Evolutionary conservation across 2,113 vertebrate genomes (phyloP), one percentile per base, ranked within the genome.

Genomic region (Pipra filicauda): DNA sequence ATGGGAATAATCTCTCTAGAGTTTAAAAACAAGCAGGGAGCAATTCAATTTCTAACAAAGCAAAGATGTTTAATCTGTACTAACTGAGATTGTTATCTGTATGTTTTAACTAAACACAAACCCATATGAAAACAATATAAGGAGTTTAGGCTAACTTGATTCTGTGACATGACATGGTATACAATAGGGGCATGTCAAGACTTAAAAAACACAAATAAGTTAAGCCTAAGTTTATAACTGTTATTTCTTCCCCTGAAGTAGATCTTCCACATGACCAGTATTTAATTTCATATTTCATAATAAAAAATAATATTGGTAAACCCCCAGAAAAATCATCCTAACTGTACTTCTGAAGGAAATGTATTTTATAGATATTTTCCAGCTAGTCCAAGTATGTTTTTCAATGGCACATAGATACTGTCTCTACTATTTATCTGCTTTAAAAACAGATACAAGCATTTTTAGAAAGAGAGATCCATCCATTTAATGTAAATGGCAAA

Each of bases 111-210:
- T 46, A 67, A 84, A 91, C 31, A 3, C 28, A 65, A 81, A 89
- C 1, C 14, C 1, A 10, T 49, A 58, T 19, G 23, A 85, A 66
- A 78, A 55, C 14, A 31, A 10, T n/a, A 31, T 3, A 51, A 31
- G 17, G 49, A 87, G 37, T 46, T 20, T 80, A 13, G 6, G 7
- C 24, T 55, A 57, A 33, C 15, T 75, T 8, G 18, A 6, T 72
- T 57, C 27, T 74, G 35, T 0, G 1, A 18, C 22, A 51, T 41
- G 9, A 35, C 12, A n/a, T 46, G 9, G 8, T 58, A n/a, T 35
- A 39, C 6, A 46, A 24, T 12, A 24, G 7, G 31, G 55, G 2
- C 41, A 61, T 20, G 8, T 21, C 39, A 52, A 49, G 28, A 61
- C 12, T 43, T 35, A 35, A 44, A 62, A 52, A 55, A 54, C 1